phyloP scores from a whole-genome alignment of 1,140 invertebrate genomes.

The Zaprionus inermis region DNA sequence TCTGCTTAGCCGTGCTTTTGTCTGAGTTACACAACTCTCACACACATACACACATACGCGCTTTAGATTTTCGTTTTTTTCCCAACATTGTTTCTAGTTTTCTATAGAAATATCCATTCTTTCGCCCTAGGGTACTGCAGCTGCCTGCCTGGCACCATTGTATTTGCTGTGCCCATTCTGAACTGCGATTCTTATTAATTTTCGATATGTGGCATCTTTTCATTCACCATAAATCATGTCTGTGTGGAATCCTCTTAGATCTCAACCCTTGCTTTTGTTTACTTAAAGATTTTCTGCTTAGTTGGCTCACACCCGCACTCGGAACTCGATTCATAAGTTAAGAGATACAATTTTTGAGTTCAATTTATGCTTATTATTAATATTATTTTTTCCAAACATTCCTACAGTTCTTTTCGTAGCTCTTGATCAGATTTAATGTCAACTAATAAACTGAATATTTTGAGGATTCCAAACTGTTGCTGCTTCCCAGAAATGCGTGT shows the following conservation, averaged over 20 bases:
- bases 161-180: constrained; percentile 3
- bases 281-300: constrained; percentile 13
- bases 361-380: neutral
- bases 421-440: neutral
- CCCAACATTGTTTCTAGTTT: constrained; percentile 39
- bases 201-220: neutral
- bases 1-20: constrained; percentile 27
- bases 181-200: constrained; percentile 11
- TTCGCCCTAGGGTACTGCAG: constrained; percentile 20
- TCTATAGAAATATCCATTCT: constrained; percentile 31
- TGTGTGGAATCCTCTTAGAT: neutral
- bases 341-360: neutral
- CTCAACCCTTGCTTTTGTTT: constrained; percentile 15
- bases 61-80: constrained; percentile 3
- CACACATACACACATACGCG: neutral
- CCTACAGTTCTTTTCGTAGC: neutral
- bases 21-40: neutral
- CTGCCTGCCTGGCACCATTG: constrained; percentile 27
- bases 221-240: neutral
- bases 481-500: constrained; percentile 28
- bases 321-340: neutral
- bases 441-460: constrained; percentile 6
- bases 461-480: too few species aligned
- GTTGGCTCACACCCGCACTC: neutral
- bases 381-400: neutral